These are phyloP conservation scores for Harpagifer antarcticus DNA, from an alignment of 2,797 vertebrate species.

Conservation along the genomic window DNA sequence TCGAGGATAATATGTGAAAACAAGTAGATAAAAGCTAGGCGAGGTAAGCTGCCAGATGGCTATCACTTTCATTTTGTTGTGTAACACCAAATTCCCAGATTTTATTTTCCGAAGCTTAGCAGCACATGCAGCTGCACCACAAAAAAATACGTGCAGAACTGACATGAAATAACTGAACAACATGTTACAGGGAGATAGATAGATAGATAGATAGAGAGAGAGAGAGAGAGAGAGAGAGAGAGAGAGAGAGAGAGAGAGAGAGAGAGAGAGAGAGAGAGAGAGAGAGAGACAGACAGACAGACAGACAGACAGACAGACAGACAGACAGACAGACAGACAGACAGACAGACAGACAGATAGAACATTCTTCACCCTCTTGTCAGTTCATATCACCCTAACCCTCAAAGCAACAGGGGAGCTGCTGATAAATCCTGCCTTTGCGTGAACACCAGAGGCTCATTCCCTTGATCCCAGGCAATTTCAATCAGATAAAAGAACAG, in stretches of 20 bases:
- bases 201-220: too few relatives aligned
- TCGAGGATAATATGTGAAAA: conserved; percentile 80
- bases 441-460: conserved; percentile 67
- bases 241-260: too few relatives aligned
- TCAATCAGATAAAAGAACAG: conserved; percentile 81
- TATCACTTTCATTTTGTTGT: conserved; percentile 87
- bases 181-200: conserved; percentile 4
- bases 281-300: too few relatives aligned
- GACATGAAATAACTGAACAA: conserved; percentile 39
- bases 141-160: conserved; percentile 49
- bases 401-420: conserved; percentile 60
- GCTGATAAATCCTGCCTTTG: conserved; percentile 72
- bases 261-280: too few relatives aligned
- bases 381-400: conserved; percentile 43
- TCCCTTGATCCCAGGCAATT: conserved; percentile 76
- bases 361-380: conserved; percentile 40
- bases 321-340: too few relatives aligned
- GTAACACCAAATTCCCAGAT: conserved; percentile 81
- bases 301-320: too few relatives aligned
- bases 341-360: too few relatives aligned
- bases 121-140: conserved; percentile 57
- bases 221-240: too few relatives aligned
- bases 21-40: conserved; percentile 81
- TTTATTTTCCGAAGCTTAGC: conserved; percentile 51
- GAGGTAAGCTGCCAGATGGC: conserved; percentile 86